A percentile compares a stretch with the other conserved stretches of the same genome.
These are phyloP conservation scores for Xylota segnis DNA, from an alignment of 2,888 invertebrate species.

Conservation along the genomic window DNA sequence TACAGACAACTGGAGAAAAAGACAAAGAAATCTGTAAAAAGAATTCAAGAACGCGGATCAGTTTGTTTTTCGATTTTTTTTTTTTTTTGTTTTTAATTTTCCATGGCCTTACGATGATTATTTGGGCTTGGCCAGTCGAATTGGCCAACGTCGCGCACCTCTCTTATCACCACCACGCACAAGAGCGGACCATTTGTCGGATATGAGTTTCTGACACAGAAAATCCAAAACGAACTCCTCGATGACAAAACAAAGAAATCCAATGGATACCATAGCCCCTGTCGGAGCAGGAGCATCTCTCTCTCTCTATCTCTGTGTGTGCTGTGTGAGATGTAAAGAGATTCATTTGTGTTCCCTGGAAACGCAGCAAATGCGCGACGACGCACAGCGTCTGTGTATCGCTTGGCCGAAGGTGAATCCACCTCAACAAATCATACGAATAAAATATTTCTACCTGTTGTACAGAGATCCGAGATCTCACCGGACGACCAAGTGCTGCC, in stretches of 20 bases:
- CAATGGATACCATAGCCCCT: slow-evolving; percentile 23
- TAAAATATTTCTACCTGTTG: slow-evolving; percentile 76
- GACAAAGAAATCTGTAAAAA: slow-evolving; percentile 48
- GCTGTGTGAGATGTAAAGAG: slow-evolving; percentile 29
- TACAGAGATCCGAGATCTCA: slow-evolving; percentile 71
- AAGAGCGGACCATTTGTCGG: slow-evolving; percentile 66
- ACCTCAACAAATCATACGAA: slow-evolving; percentile 72
- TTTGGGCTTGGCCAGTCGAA: slow-evolving; percentile 72
- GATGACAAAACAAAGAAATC: slow-evolving; percentile 73
- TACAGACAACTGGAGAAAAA: slow-evolving; percentile 11
- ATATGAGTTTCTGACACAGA: slow-evolving; percentile 67
- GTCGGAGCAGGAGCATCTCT: no score
- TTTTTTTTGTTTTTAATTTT: slow-evolving; percentile 39
- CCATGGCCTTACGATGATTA: slow-evolving; percentile 69
- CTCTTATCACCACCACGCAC: slow-evolving; percentile 44
- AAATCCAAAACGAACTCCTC: slow-evolving; percentile 44
- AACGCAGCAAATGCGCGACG: slow-evolving; percentile 58
- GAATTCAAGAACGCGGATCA: slow-evolving; percentile 53
- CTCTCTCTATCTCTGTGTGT: slow-evolving; percentile 31
- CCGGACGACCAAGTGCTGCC: slow-evolving; percentile 61
- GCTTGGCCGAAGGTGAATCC: slow-evolving; percentile 60
- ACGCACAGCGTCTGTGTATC: slow-evolving; percentile 4
- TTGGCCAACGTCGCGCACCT: slow-evolving; percentile 49
- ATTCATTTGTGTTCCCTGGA: slow-evolving; percentile 68
- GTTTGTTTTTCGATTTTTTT: slow-evolving; percentile 6